Base-by-base conservation (phyloP, 2,888 invertebrate genomes). In the Carterocephalus palaemon region DNA sequence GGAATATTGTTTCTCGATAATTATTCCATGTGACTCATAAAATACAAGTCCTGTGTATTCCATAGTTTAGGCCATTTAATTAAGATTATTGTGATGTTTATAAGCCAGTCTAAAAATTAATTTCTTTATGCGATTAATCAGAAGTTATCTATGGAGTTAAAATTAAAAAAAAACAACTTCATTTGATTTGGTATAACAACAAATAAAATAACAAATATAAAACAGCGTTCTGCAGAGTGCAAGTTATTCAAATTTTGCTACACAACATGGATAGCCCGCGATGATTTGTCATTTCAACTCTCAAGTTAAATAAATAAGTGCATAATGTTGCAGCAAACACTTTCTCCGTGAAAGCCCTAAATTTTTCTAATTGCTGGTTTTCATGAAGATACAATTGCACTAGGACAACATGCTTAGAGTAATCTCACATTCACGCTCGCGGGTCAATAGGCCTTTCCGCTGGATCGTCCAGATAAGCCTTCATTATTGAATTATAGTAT, bases 371-470 rank as follows among this genome's bases (percentile, higher is more conserved):
- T 42, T 13, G 34, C 34, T 16, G 22, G 20, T 19, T 41, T 41
- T 36, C 13, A 12, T 31, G 15, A 43, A 22, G 36, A 22, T 29
- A 45, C 29, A 37, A 45, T 45, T 28, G 28, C 66, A 70, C 68
- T 62, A 63, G 54, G 52, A 64, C 63, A 64, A 62, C 67, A 70
- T 66, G 65, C 72, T 73, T 73, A 78, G 68, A 71, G 71, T 80
- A 78, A 77, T 82, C 77, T 80, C 78, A 75, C 82, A 81, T 74
- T 72, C 80, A 76, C 71, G 59, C 80, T 75, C 70, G 60, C 78
- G 61, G 77, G 83, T 82, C 84, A 81, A 82, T 73, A 82, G 79
- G 84, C 81, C 78, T 46, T 60, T 60, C 67, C 61, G 68, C 77
- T 59, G 75, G 71, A 62, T 65, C 57, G 67, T 64, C 74, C 76